phyloP scores from a whole-genome alignment of 1,140 invertebrate genomes.

The Solen grandis region DNA sequence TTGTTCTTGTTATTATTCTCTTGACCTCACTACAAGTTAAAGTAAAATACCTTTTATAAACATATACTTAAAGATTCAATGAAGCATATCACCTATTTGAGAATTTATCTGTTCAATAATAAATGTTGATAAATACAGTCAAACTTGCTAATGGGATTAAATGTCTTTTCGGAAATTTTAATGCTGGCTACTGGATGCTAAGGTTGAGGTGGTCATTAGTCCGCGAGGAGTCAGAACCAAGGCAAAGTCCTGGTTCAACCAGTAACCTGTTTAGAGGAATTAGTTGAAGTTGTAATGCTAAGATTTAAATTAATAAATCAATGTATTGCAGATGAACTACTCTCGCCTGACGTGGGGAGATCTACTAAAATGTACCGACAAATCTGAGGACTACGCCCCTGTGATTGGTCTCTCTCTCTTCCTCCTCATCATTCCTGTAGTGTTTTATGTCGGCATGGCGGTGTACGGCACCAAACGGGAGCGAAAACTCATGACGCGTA shows the following conservation, averaged over 20 bases:
- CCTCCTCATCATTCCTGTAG: slow-evolving; percentile 11
- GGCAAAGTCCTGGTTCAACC: not conserved
- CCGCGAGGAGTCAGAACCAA: not conserved
- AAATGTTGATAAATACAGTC: too few relatives aligned
- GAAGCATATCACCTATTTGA: too few relatives aligned
- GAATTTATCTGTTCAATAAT: too few relatives aligned
- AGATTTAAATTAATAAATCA: not conserved
- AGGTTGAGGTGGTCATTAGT: not conserved
- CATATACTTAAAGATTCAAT: too few relatives aligned
- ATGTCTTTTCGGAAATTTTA: too few relatives aligned
- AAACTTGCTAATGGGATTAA: too few relatives aligned
- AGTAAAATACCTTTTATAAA: too few relatives aligned
- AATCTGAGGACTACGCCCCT: slow-evolving; percentile 4
- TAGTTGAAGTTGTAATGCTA: not conserved
- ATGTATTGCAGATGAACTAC: slow-evolving; percentile 56
- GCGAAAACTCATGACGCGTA: slow-evolving; percentile 42
- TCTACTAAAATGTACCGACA: slow-evolving; percentile 34
- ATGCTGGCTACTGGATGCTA: too few relatives aligned
- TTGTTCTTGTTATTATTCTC: too few relatives aligned
- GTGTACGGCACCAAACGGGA: slow-evolving; percentile 33
- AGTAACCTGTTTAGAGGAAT: not conserved
- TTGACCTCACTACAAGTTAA: too few relatives aligned
- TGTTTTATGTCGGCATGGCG: slow-evolving; percentile 29
- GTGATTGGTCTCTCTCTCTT: slow-evolving; percentile 32
- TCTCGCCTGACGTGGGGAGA: slow-evolving; percentile 54